These are phyloP conservation scores for Ramphastos sulfuratus DNA, from an alignment of 2,113 vertebrate species.

Conservation along the genomic window DNA sequence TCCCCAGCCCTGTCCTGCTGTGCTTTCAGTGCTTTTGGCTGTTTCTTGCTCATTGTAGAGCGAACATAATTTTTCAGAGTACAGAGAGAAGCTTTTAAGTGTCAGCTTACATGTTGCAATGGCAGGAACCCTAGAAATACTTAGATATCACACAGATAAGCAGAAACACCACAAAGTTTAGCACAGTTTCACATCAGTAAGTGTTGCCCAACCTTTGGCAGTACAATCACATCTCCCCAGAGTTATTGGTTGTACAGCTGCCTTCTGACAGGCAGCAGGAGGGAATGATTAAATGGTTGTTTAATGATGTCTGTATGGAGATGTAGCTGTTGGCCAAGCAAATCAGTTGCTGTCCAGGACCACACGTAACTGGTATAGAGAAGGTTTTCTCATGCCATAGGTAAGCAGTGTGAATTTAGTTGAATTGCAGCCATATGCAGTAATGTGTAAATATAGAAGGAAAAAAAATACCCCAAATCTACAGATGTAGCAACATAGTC, in stretches of 20 bases:
- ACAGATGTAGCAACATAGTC: background rate
- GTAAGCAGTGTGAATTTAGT: background rate
- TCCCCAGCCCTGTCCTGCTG: background rate
- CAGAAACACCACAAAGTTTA: background rate
- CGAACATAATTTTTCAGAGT: background rate
- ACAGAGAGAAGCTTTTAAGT: background rate
- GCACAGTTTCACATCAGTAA: background rate
- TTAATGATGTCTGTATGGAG: background rate
- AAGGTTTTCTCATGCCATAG: background rate
- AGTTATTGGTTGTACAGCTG: background rate
- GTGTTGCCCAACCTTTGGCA: background rate
- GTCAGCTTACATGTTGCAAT: background rate
- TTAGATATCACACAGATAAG: background rate
- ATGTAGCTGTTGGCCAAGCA: background rate
- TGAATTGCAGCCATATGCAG: background rate
- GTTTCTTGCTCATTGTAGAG: background rate
- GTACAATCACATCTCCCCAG: background rate
- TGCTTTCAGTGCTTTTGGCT: background rate
- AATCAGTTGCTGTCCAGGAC: background rate
- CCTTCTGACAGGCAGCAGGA: background rate
- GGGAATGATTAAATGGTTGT: background rate
- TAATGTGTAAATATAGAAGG: background rate
- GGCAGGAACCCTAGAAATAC: background rate
- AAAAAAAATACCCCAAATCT: accelerated
- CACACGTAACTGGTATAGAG: background rate